Conservation (phyloP, 2,113 vertebrate species). For the Motacilla alba region DNA sequence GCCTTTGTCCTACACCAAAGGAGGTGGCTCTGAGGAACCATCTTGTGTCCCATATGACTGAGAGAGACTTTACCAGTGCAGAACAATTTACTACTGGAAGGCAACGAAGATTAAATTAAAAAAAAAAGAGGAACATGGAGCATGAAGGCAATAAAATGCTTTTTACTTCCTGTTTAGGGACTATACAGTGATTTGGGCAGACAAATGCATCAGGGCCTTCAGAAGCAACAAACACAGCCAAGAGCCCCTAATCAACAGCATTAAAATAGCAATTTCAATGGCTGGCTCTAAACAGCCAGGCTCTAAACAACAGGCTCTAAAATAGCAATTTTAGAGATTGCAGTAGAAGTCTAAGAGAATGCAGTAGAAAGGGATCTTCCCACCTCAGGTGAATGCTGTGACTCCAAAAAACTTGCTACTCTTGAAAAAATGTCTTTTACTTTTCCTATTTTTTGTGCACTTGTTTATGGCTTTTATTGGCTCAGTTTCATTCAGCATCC, state of each 20-base stretch:
- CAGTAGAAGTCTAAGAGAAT: neutral
- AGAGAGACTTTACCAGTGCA: neutral
- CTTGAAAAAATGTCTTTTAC: neutral
- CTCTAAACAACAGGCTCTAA: no score
- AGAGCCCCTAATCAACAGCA: neutral
- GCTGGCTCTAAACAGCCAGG: no score
- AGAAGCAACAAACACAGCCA: neutral
- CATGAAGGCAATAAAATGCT: neutral
- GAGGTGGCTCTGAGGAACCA: neutral
- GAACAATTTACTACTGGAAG: neutral
- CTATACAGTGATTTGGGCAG: neutral
- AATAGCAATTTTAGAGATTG: neutral
- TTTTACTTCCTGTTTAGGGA: neutral
- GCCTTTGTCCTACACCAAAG: neutral
- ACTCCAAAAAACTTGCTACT: neutral
- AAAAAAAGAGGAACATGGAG: neutral
- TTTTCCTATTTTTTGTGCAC: neutral
- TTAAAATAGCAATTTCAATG: neutral
- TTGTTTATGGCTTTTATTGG: neutral
- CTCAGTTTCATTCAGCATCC: neutral
- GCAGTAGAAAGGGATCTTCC: neutral
- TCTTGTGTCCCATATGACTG: neutral
- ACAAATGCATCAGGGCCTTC: neutral
- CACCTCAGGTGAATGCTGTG: neutral
- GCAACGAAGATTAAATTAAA: neutral